Conservation (phyloP, 1,140 invertebrate species). For the Drosophila azteca region DNA sequence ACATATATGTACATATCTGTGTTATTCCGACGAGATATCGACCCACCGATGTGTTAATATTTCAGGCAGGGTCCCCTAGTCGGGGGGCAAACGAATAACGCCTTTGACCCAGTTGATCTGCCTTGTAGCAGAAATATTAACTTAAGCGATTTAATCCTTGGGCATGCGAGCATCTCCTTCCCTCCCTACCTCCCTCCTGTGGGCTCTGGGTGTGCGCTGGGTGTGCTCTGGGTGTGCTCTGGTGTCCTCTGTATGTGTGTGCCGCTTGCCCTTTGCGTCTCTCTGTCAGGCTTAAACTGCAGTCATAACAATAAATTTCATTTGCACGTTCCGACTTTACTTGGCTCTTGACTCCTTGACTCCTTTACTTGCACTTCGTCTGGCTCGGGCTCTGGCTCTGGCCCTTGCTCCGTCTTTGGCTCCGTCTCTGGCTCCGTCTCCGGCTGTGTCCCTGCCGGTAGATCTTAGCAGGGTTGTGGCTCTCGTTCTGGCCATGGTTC, state of each 20-base stretch:
- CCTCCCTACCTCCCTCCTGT: no score
- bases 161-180: slow-evolving; percentile 25
- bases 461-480: no score
- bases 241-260: background rate
- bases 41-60: no score
- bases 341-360: slow-evolving; percentile 42
- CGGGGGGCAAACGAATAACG: no score
- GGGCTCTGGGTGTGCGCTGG: no score
- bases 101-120: slow-evolving; percentile 11
- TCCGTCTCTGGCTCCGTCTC: background rate
- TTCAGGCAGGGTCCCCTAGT: no score
- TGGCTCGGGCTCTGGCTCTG: background rate
- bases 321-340: slow-evolving; percentile 66
- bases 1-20: no score
- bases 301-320: slow-evolving; percentile 78
- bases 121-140: slow-evolving; percentile 44
- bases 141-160: slow-evolving; percentile 48
- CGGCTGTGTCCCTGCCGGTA: background rate
- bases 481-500: background rate
- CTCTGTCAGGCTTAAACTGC: slow-evolving; percentile 63
- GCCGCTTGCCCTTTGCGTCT: slow-evolving; percentile 21
- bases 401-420: no score
- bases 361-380: slow-evolving; percentile 1
- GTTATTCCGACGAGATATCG: no score
- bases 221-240: no score